Evolutionary conservation across 2,888 invertebrate species (phyloP).

Genomic region (Mongoloraphidia duomilia): DNA sequence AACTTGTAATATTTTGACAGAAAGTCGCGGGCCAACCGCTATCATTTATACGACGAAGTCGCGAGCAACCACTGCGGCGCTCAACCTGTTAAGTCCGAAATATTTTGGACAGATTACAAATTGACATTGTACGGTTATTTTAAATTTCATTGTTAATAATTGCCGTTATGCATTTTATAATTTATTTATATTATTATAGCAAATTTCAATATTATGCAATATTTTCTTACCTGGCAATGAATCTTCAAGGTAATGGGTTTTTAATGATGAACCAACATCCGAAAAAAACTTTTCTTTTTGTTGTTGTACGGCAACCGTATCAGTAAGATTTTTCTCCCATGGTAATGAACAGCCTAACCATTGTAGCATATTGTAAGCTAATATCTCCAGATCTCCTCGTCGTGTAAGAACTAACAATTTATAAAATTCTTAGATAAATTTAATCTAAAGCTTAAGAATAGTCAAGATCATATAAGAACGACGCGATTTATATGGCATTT

Average conservation of each 20-base stretch:
- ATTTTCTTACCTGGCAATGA: slow-evolving; percentile 28
- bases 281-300: slow-evolving; percentile 55
- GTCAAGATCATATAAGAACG: not conserved
- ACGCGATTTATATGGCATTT: not conserved
- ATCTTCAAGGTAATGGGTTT: slow-evolving; percentile 26
- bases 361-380: slow-evolving; percentile 84
- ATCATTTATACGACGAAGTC: too few relatives aligned
- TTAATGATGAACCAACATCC: slow-evolving; percentile 31
- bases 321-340: slow-evolving; percentile 59
- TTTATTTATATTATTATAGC: too few relatives aligned
- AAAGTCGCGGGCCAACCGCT: too few relatives aligned
- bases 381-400: slow-evolving; percentile 87
- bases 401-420: slow-evolving; percentile 53
- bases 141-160: too few relatives aligned
- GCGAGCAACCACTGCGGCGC: too few relatives aligned
- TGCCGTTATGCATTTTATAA: too few relatives aligned
- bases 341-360: slow-evolving; percentile 78
- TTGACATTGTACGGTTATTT: too few relatives aligned
- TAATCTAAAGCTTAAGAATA: too few relatives aligned
- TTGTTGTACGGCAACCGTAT: slow-evolving; percentile 46
- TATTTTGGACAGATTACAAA: too few relatives aligned
- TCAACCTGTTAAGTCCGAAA: too few relatives aligned
- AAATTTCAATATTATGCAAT: not conserved
- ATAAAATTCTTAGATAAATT: slow-evolving; percentile 19
- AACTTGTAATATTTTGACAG: too few relatives aligned